A percentile compares a stretch with the other conserved stretches of the same genome.
These are phyloP conservation scores for Venturia canescens DNA, from an alignment of 1,140 invertebrate species.

Conservation along the genomic window DNA sequence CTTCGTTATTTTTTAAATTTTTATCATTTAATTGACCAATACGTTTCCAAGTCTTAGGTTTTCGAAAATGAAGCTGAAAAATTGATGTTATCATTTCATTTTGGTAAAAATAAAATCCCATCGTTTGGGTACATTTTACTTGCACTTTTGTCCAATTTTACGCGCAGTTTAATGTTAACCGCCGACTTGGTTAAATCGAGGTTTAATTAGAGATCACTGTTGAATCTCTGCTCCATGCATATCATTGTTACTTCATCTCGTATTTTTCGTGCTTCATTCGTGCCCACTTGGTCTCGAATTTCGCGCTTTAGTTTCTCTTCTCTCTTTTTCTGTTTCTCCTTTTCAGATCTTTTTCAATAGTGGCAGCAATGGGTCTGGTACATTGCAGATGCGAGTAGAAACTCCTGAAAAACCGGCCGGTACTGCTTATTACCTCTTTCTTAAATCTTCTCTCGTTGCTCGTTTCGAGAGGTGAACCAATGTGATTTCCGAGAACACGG, in stretches of 20 bases:
- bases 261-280: not conserved
- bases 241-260: not conserved
- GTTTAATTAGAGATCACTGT: not conserved
- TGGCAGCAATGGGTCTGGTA: not conserved
- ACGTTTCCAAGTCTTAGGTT: too few relatives aligned
- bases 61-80: too few relatives aligned
- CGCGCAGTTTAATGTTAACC: not conserved
- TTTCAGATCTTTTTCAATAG: slow-evolving; percentile 1
- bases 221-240: not conserved
- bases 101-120: too few relatives aligned
- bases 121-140: not conserved
- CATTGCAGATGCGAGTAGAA: not conserved
- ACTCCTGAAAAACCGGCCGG: slow-evolving; percentile 35
- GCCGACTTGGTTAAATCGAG: not conserved
- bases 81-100: too few relatives aligned
- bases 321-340: not conserved
- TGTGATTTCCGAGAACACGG: slow-evolving; percentile 29
- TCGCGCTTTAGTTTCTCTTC: too few relatives aligned
- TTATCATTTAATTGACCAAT: too few relatives aligned
- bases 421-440: slow-evolving; percentile 38
- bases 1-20: too few relatives aligned
- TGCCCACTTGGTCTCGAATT: not conserved
- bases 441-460: slow-evolving; percentile 18
- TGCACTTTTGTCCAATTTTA: not conserved
- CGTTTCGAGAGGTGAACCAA: not conserved